phyloP scores from a whole-genome alignment of 2,113 vertebrate genomes.

The Anhinga anhinga region DNA sequence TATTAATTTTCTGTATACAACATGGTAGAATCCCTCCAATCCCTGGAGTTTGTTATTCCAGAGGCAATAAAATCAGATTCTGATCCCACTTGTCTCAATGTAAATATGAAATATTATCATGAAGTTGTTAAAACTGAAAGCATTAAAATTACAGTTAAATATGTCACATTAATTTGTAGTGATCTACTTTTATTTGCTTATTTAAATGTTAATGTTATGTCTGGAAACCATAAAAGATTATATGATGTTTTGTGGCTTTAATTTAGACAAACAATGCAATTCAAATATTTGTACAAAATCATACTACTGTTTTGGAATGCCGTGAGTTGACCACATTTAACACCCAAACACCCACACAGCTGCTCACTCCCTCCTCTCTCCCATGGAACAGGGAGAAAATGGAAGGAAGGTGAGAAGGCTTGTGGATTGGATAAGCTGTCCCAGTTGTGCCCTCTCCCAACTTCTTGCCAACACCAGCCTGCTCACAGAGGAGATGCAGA shows the following conservation, averaged over 20 bases:
- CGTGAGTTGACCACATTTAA: not conserved
- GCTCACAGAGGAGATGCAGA: accelerated
- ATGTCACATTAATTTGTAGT: not conserved
- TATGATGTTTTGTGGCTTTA: not conserved
- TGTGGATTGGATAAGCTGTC: no score
- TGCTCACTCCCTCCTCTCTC: not conserved
- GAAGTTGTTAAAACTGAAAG: not conserved
- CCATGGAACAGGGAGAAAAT: not conserved
- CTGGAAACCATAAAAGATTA: not conserved
- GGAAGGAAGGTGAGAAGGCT: not conserved
- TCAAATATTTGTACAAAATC: not conserved
- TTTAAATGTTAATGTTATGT: not conserved
- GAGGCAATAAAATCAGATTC: not conserved
- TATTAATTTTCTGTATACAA: not conserved
- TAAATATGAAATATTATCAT: not conserved
- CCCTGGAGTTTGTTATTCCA: not conserved
- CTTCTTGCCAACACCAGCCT: not conserved
- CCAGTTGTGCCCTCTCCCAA: not conserved
- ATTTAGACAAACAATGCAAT: not conserved
- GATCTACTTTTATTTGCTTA: not conserved
- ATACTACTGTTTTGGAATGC: not conserved
- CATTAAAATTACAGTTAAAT: not conserved
- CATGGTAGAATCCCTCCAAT: not conserved
- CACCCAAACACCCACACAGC: not conserved
- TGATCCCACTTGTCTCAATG: not conserved